Evolutionary conservation across 2,113 vertebrate genomes (phyloP).

Genomic region (Etheostoma spectabile): DNA sequence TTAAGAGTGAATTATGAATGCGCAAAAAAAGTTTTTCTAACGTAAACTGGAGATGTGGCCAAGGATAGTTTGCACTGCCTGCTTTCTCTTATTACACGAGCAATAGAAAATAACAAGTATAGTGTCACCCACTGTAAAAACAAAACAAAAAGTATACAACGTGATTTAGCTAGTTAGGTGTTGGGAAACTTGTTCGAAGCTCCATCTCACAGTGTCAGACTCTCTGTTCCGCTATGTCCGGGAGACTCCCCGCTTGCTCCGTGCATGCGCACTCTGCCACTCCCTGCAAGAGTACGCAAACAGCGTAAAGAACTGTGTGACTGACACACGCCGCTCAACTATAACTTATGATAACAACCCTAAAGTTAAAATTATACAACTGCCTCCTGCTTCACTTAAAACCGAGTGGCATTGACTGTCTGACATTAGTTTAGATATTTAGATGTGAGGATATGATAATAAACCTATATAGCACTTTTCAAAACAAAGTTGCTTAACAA

Average conservation of each 20-base stretch:
- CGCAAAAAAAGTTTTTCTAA: conserved; percentile 45
- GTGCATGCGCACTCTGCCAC: conserved; percentile 43
- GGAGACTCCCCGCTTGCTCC: conserved; percentile 73
- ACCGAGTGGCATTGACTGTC: not conserved
- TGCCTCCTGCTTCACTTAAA: not conserved
- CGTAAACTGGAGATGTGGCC: conserved; percentile 21
- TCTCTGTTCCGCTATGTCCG: conserved; percentile 76
- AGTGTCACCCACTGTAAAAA: not conserved
- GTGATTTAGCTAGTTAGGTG: not conserved
- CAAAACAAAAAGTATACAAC: too few relatives aligned
- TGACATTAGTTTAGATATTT: not conserved
- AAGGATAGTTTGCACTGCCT: not conserved
- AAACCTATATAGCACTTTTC: too few relatives aligned
- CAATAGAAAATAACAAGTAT: rapidly evolving
- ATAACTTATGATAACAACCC: not conserved
- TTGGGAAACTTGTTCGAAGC: conserved; percentile 20
- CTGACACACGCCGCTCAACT: not conserved
- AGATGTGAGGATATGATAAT: too few relatives aligned
- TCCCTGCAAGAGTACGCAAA: conserved; percentile 65
- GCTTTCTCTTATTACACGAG: rapidly evolving
- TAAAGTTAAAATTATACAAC: rapidly evolving
- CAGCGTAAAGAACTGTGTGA: conserved; percentile 43
- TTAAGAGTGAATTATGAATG: not conserved
- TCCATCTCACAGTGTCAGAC: conserved; percentile 21
- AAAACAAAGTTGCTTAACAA: too few relatives aligned